These are phyloP conservation scores for Drosophila prosaltans DNA, from an alignment of 1,140 invertebrate species.

Conservation along the genomic window DNA sequence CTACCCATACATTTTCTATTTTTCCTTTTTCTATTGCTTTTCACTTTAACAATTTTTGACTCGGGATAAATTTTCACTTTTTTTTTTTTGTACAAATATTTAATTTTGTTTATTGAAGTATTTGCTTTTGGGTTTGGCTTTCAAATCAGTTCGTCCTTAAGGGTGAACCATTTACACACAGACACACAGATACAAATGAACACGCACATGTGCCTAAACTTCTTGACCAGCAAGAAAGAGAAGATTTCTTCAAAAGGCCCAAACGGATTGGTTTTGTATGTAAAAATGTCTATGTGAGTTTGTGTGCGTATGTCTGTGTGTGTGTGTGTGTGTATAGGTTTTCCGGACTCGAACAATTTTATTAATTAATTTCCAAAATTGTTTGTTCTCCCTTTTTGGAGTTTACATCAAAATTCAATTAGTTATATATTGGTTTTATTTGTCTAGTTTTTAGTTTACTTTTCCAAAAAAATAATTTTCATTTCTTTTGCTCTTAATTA, in stretches of 20 bases:
- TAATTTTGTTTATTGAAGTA: slow-evolving; percentile 78
- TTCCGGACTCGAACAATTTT: slow-evolving; percentile 58
- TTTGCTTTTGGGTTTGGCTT: slow-evolving; percentile 66
- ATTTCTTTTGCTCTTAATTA: slow-evolving; percentile 19
- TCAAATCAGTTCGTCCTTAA: slow-evolving; percentile 39
- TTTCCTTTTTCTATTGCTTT: background rate
- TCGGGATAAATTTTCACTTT: slow-evolving; percentile 46
- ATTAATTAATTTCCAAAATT: slow-evolving; percentile 73
- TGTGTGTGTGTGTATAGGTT: slow-evolving; percentile 40
- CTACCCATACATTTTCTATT: slow-evolving; percentile 16
- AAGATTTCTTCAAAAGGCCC: slow-evolving; percentile 38
- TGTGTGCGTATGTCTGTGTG: slow-evolving; percentile 29
- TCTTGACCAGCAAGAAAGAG: slow-evolving; percentile 54
- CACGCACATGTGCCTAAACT: slow-evolving; percentile 44
- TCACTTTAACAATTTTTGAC: background rate
- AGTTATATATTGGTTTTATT: slow-evolving; percentile 44
- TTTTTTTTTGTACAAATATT: slow-evolving; percentile 67
- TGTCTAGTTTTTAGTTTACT: slow-evolving; percentile 26
- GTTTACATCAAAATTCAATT: slow-evolving; percentile 49
- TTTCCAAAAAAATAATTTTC: background rate
- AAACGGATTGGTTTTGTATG: slow-evolving; percentile 29
- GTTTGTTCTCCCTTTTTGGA: slow-evolving; percentile 22
- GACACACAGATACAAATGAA: background rate
- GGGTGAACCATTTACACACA: slow-evolving; percentile 4
- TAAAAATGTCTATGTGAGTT: slow-evolving; percentile 34